Percentiles rank a stretch among this genome's conserved stretches.
Conservation (phyloP, 2,113 vertebrate species). For the Aix galericulata region DNA sequence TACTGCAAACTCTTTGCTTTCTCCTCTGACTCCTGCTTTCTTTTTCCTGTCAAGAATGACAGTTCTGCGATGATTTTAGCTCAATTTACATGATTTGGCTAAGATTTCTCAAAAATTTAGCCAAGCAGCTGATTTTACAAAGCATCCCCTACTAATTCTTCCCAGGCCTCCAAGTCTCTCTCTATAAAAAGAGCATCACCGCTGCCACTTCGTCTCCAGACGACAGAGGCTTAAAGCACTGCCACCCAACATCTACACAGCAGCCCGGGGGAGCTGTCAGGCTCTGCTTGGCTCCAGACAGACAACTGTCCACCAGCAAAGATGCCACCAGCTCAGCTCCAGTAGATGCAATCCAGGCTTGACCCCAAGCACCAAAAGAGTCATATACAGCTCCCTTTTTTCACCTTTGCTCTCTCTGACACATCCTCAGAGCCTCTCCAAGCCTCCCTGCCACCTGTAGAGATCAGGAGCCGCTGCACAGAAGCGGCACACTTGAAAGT, state of each 20-base stretch:
- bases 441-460: not conserved
- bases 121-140: not conserved
- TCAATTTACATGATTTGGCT: not conserved
- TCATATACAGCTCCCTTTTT: not conserved
- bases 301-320: not conserved
- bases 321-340: not conserved
- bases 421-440: not conserved
- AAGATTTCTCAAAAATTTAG: not conserved
- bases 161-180: not conserved
- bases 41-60: not conserved
- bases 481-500: not conserved
- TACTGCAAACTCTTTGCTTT: fast-evolving
- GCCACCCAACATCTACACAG: slow-evolving; percentile 26
- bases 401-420: not conserved
- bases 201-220: slow-evolving; percentile 21
- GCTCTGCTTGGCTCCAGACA: not conserved
- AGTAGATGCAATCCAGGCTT: too few relatives aligned
- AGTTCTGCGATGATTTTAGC: not conserved
- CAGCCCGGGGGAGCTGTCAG: not conserved
- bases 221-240: slow-evolving; percentile 38
- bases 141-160: not conserved
- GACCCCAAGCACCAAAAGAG: not conserved
- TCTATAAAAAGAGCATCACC: slow-evolving; percentile 28
- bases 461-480: not conserved
- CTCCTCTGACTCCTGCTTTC: not conserved